A percentile compares a stretch with the other conserved stretches of the same genome.
Conservation (phyloP, 2,888 invertebrate genomes). For the Pachycephus smyrnensis region DNA sequence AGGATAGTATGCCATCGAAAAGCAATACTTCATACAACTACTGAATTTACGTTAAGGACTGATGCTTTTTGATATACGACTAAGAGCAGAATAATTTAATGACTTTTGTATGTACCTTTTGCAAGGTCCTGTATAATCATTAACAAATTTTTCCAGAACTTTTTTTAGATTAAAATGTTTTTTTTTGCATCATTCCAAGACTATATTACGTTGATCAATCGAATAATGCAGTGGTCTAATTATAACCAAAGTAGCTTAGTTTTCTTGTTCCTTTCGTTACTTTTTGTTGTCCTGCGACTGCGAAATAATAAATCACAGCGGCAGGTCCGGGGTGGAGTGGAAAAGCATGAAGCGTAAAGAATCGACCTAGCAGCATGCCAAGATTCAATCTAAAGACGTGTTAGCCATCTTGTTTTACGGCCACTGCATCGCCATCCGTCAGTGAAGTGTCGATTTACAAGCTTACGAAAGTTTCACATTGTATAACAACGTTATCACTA, state of each 20-base stretch:
- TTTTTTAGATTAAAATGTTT: not conserved
- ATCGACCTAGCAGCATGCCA: not conserved
- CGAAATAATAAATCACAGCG: not conserved
- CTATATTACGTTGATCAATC: not conserved
- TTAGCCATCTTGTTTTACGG: conserved; percentile 33
- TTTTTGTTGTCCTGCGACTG: not conserved
- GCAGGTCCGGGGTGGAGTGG: not conserved
- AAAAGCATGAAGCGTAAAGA: not conserved
- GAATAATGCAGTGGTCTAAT: not conserved
- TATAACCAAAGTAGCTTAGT: not conserved
- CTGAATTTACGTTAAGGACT: not conserved
- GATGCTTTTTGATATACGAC: not conserved
- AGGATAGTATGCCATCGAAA: not conserved
- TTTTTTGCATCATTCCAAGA: not conserved
- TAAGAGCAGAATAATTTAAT: too few species aligned
- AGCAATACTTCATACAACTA: not conserved
- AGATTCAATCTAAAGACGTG: conserved; percentile 30
- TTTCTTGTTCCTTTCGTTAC: not conserved
- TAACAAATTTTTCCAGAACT: not conserved
- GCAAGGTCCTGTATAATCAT: too few species aligned
- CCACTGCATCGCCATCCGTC: conserved; percentile 22
- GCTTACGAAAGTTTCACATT: not conserved
- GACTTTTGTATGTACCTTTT: not conserved
- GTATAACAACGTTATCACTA: not conserved
- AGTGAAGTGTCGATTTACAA: not conserved